Evolutionary conservation across 92 coral and sea anemone species (phyloP), one percentile per base, ranked within the genome.

Genomic region (Epizoanthus scotinus): DNA sequence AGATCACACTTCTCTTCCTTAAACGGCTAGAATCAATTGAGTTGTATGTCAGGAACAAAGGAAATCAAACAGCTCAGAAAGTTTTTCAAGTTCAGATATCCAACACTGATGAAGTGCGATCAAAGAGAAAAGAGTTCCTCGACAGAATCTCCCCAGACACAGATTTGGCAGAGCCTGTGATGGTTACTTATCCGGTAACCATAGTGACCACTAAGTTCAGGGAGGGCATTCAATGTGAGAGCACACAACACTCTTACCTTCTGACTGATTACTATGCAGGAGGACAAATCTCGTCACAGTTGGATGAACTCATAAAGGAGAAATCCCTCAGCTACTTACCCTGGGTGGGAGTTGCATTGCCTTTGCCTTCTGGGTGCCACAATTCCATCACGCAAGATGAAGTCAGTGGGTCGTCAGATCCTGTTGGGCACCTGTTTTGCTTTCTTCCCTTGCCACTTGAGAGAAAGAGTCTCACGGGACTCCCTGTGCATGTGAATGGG

Each of bases 51-150:
- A 72, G 97, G 53, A 77, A 84, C 14, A 81, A 68, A 18, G 52
- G 67, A 13, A 73, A 50, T 44, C 17, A 6, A 15, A 52, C 78
- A 4, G 56, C 89, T 75, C 44, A 64, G 67, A 82, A 90, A 26
- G 19, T 84, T 9, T 93, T 90, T 66, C 87, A 89, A 21, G 98
- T 93, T 13, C 79, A 70, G n/a, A 84, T 93, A 34, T 80, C 92
- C 17, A 78, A 93, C 49, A 69, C 77, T 18, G 59, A 89, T 12
- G 75, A 82, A 10, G 92, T 90, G 40, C 77, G 84, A 26, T 55
- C 73, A 19, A 85, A 73, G 64, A 89, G 94, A 61, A 24, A 69
- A 12, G 87, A 84, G 69, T 90, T 93, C 64, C 78, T 18, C 2
- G 47, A 25, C 13, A 64, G 89, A 74, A 79, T 90, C 14, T 49